phyloP scores from a whole-genome alignment of 2,113 vertebrate genomes.

The Pipa parva region DNA sequence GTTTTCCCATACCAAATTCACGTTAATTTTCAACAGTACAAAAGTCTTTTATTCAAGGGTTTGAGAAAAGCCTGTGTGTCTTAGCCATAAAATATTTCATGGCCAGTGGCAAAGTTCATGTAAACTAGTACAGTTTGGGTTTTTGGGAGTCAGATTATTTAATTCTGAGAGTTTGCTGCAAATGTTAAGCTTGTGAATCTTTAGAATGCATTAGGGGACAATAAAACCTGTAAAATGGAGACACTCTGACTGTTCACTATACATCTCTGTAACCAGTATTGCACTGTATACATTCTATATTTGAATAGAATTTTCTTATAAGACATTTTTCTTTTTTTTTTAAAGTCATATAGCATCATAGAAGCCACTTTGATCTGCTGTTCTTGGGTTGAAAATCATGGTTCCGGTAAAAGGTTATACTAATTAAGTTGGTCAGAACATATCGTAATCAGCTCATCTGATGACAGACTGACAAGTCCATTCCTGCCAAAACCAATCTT shows the following conservation, averaged over 20 bases:
- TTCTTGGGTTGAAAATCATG: conserved; percentile 52
- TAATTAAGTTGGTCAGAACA: conserved; percentile 54
- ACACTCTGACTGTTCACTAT: not conserved
- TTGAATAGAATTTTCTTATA: conserved; percentile 34
- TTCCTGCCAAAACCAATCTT: conserved; percentile 44
- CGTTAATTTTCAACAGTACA: conserved; percentile 11
- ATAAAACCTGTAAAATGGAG: not conserved
- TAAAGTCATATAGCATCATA: conserved; percentile 53
- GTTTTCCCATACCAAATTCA: conserved; percentile 3
- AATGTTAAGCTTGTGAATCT: not conserved
- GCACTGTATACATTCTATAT: not conserved
- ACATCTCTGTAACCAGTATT: not conserved
- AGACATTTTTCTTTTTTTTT: conserved; percentile 58
- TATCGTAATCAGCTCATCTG: conserved; percentile 46
- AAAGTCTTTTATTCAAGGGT: conserved; percentile 17
- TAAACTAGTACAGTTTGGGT: conserved; percentile 8
- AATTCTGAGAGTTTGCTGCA: not conserved
- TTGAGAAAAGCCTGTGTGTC: not conserved
- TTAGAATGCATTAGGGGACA: not conserved
- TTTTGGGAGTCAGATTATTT: conserved; percentile 3
- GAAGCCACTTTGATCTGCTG: conserved; percentile 50
- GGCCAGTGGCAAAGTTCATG: conserved; percentile 5
- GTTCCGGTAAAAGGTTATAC: conserved; percentile 51
- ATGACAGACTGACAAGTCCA: conserved; percentile 46
- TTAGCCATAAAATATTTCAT: conserved; percentile 14